A percentile compares a stretch with the other conserved stretches of the same genome.
phyloP scores from a whole-genome alignment of 64 coral and sea anemone genomes.

The Montipora efflorescens region DNA sequence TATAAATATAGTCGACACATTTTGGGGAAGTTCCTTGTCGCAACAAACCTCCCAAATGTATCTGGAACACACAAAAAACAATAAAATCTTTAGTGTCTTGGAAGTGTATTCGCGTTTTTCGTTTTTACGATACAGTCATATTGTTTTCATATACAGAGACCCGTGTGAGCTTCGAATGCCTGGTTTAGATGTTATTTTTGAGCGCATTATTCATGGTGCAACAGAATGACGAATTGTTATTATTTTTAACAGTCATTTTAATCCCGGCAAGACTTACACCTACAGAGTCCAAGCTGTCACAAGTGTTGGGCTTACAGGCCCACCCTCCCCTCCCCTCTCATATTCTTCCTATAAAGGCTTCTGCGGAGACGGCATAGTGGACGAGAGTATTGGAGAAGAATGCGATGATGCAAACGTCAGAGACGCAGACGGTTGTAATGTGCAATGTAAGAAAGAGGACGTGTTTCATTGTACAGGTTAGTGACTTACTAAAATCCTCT shows the following conservation, averaged over 20 bases:
- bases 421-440: slow-evolving; percentile 95
- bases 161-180: no score
- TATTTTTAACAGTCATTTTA: slow-evolving; percentile 27
- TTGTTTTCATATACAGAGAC: no score
- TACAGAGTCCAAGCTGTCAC: slow-evolving; percentile 93
- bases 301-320: slow-evolving; percentile 47
- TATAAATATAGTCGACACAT: no score
- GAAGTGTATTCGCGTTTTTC: no score
- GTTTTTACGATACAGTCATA: no score
- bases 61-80: no score
- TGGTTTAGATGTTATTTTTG: no score
- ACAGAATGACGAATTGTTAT: neutral
- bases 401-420: slow-evolving; percentile 98
- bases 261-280: slow-evolving; percentile 51
- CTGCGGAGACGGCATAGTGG: slow-evolving; percentile 93
- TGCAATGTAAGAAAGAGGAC: slow-evolving; percentile 96
- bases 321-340: slow-evolving; percentile 82
- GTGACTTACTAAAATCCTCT: neutral
- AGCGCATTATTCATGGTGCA: no score
- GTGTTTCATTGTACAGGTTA: slow-evolving; percentile 96
- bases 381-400: slow-evolving; percentile 82
- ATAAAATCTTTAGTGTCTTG: no score
- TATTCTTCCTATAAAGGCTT: slow-evolving; percentile 90
- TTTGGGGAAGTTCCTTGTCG: no score
- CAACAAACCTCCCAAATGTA: no score